Percentiles rank a stretch among this genome's conserved stretches.
phyloP scores from a whole-genome alignment of 2,113 vertebrate species.

The Lycocorax pyrrhopterus region DNA sequence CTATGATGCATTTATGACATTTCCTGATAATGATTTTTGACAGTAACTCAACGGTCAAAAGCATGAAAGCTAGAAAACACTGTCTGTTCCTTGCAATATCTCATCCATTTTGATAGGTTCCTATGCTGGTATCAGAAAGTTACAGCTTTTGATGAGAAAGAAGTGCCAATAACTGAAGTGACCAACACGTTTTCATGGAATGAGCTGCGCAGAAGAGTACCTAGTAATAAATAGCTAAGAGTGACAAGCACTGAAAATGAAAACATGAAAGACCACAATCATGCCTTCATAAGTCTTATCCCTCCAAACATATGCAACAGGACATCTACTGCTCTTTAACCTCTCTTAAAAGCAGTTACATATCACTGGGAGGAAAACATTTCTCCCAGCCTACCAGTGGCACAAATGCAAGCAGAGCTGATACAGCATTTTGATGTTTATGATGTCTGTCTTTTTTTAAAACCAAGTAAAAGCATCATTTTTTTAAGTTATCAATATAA shows the following conservation, averaged over 20 bases:
- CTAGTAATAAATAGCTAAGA: not conserved
- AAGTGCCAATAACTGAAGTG: not conserved
- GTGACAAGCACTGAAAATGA: not conserved
- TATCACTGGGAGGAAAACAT: not conserved
- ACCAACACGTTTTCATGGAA: not conserved
- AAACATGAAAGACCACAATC: not conserved
- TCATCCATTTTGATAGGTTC: not conserved
- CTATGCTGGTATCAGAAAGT: not conserved
- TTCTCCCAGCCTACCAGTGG: not conserved
- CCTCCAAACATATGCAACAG: not conserved
- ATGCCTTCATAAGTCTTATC: not conserved
- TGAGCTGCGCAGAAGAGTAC: not conserved
- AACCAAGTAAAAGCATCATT: not conserved
- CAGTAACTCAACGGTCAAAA: not conserved
- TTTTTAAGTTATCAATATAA: not conserved
- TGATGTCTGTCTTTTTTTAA: not conserved
- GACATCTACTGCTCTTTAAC: not conserved
- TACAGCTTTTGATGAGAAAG: not conserved
- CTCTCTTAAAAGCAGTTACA: not conserved
- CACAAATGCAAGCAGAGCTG: not conserved
- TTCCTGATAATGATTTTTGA: not conserved
- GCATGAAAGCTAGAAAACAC: not conserved
- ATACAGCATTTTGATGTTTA: not conserved
- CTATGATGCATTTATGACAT: not conserved
- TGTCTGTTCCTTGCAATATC: not conserved